Conservation (phyloP, 2,113 vertebrate genomes). For the Sylvilagus bachmani region DNA sequence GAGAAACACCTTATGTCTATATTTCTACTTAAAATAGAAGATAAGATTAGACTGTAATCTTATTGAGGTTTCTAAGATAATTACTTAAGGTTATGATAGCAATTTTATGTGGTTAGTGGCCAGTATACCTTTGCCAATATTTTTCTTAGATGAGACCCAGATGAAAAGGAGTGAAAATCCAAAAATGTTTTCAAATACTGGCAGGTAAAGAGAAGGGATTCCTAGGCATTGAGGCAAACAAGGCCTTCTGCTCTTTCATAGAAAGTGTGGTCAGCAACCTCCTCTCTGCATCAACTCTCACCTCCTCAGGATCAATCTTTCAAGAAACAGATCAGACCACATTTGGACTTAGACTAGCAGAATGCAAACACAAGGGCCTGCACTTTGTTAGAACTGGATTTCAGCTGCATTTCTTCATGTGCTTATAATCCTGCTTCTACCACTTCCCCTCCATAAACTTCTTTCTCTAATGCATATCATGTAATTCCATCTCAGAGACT, state of each 20-base stretch:
- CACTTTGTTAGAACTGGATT: background rate
- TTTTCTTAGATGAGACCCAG: background rate
- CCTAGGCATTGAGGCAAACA: background rate
- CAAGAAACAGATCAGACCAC: background rate
- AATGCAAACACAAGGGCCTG: background rate
- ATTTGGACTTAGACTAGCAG: background rate
- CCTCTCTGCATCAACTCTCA: background rate
- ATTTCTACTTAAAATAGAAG: slow-evolving; percentile 26
- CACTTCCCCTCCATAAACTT: accelerated
- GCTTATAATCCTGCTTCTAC: background rate
- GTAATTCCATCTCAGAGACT: background rate
- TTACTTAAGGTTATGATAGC: background rate
- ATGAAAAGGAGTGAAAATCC: background rate
- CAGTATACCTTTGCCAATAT: background rate
- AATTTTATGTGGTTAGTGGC: background rate
- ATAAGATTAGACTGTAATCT: background rate
- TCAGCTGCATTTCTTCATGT: background rate
- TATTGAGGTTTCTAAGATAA: background rate
- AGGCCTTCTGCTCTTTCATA: background rate
- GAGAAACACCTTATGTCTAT: background rate
- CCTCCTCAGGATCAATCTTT: background rate
- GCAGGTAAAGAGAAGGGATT: background rate
- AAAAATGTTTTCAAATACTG: background rate
- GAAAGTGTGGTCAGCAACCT: background rate
- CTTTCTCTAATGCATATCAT: background rate